These are phyloP conservation scores for Garra rufa DNA, from an alignment of 2,113 vertebrate genomes.

Conservation along the genomic window DNA sequence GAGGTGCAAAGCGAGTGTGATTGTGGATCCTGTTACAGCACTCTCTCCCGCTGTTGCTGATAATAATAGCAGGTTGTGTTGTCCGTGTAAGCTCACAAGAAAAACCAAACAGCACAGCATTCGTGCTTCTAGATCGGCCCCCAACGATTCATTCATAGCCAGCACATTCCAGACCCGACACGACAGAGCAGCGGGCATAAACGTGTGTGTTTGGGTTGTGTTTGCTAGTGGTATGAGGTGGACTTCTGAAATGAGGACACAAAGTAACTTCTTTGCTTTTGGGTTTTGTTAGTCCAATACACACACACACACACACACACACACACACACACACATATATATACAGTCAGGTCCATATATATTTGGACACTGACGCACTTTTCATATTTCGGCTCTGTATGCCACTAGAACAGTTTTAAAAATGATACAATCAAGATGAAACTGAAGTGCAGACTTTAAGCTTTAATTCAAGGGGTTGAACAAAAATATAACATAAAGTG, in stretches of 20 bases:
- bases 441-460: too few species aligned
- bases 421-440: too few species aligned
- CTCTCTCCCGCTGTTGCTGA: constrained; percentile 12
- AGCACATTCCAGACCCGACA: constrained; percentile 21
- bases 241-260: constrained; percentile 1
- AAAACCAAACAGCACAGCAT: constrained; percentile 3
- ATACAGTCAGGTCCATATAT: too few species aligned
- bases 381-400: too few species aligned
- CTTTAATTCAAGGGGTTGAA: too few species aligned
- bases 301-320: too few species aligned
- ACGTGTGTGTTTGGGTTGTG: not conserved
- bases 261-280: not conserved
- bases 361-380: too few species aligned
- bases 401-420: too few species aligned
- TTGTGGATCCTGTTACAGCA: constrained; percentile 39
- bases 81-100: constrained; percentile 28
- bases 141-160: constrained; percentile 17
- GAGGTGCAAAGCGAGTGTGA: not conserved
- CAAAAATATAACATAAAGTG: too few species aligned
- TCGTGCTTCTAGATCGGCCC: constrained; percentile 7
- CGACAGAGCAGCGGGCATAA: not conserved
- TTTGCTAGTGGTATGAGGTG: not conserved
- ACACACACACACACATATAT: too few species aligned
- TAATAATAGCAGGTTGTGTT: constrained; percentile 41
- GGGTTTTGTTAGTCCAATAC: not conserved